Conservation (phyloP, 2,888 invertebrate genomes). For the Drosophila falleni region DNA sequence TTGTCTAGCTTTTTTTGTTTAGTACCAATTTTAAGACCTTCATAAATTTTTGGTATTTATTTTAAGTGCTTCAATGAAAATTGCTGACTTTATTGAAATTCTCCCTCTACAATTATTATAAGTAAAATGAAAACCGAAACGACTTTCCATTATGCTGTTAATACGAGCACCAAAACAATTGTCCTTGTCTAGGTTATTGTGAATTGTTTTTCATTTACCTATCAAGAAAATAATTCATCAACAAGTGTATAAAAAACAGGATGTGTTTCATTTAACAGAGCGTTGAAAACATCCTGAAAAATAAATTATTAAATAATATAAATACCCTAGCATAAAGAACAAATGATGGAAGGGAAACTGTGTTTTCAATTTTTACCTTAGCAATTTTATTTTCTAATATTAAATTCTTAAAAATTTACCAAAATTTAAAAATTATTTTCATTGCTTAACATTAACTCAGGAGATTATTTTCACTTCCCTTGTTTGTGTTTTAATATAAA, state of each 20-base stretch:
- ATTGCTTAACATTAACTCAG: not conserved
- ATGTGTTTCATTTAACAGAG: constrained; percentile 28
- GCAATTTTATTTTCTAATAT: no score
- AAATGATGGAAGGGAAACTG: no score
- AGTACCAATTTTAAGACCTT: constrained; percentile 24
- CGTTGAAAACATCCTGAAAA: constrained; percentile 40
- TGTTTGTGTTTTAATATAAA: not conserved
- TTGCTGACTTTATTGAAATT: constrained; percentile 31
- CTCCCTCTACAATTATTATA: not conserved
- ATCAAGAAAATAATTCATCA: constrained; percentile 37
- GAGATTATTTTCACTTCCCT: not conserved
- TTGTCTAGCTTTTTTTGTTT: constrained; percentile 27
- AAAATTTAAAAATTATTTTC: no score
- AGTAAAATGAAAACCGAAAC: not conserved
- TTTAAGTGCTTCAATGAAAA: constrained; percentile 38
- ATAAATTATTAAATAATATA: constrained; percentile 34
- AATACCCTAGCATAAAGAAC: not conserved
- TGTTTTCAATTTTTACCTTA: no score
- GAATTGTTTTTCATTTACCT: constrained; percentile 22
- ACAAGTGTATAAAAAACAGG: constrained; percentile 29
- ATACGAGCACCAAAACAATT: constrained; percentile 1
- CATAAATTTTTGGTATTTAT: constrained; percentile 31
- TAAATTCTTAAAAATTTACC: not conserved
- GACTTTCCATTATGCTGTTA: not conserved
- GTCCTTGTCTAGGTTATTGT: not conserved